Conservation (phyloP, 2,113 vertebrate species). For the Grus americana region DNA sequence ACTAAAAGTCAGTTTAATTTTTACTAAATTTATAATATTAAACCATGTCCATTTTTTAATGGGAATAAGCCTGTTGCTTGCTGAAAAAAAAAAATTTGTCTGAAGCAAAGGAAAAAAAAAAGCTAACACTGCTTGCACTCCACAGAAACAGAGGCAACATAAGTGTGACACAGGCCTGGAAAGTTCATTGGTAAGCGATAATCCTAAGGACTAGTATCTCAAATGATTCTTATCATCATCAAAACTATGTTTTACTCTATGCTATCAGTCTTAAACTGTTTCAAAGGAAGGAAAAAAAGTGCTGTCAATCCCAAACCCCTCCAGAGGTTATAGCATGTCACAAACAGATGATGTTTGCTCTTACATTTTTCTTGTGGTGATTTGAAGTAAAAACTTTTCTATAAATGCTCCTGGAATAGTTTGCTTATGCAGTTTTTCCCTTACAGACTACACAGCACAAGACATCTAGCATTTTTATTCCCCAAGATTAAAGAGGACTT, state of each 20-base stretch:
- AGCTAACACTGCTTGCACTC: not conserved
- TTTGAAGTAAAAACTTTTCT: not conserved
- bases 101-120: not conserved
- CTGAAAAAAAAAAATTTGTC: not conserved
- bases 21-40: not conserved
- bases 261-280: not conserved
- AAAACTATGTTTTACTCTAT: not conserved
- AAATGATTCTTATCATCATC: not conserved
- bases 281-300: not conserved
- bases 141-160: not conserved
- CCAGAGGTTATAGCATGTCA: not conserved
- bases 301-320: not conserved
- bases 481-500: not conserved
- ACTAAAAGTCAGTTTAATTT: not conserved
- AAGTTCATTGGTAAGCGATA: not conserved
- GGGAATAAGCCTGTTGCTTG: not conserved
- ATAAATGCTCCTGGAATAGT: not conserved
- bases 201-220: not conserved
- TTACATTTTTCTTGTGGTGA: not conserved
- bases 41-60: not conserved
- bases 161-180: not conserved
- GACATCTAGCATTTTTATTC: not conserved
- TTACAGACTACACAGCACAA: not conserved
- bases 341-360: not conserved
- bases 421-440: not conserved